Conservation (phyloP, 2,113 vertebrate species). For the Ictidomys tridecemlineatus region DNA sequence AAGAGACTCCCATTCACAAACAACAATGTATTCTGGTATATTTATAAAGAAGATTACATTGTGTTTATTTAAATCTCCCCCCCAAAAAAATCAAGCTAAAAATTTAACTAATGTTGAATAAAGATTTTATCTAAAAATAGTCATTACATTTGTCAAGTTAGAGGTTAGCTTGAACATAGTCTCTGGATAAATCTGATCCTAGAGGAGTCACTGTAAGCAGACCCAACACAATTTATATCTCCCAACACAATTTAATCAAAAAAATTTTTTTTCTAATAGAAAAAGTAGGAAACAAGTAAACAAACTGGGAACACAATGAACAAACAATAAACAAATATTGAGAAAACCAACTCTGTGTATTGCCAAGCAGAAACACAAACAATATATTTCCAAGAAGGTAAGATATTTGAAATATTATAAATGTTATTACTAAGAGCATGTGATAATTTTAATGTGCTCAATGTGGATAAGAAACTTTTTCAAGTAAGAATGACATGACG, state of each 20-base stretch:
- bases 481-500: not conserved
- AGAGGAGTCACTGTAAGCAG: not conserved
- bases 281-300: not conserved
- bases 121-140: conserved; percentile 17
- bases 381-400: not conserved
- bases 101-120: not conserved
- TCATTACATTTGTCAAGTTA: conserved; percentile 2
- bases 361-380: not conserved
- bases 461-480: not conserved
- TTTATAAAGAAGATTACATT: not conserved
- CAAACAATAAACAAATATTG: too few species aligned
- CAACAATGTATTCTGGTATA: not conserved
- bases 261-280: not conserved
- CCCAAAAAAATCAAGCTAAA: not conserved
- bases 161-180: not conserved
- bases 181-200: not conserved
- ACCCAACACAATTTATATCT: not conserved
- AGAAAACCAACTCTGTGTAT: too few species aligned
- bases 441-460: not conserved
- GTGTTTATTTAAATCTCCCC: not conserved
- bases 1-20: not conserved
- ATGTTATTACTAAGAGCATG: not conserved
- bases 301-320: not conserved
- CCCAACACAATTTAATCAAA: too few species aligned
- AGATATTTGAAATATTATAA: not conserved